These are phyloP conservation scores for Percopsis omiscomaycus DNA, from an alignment of 2,797 vertebrate species.

Conservation along the genomic window DNA sequence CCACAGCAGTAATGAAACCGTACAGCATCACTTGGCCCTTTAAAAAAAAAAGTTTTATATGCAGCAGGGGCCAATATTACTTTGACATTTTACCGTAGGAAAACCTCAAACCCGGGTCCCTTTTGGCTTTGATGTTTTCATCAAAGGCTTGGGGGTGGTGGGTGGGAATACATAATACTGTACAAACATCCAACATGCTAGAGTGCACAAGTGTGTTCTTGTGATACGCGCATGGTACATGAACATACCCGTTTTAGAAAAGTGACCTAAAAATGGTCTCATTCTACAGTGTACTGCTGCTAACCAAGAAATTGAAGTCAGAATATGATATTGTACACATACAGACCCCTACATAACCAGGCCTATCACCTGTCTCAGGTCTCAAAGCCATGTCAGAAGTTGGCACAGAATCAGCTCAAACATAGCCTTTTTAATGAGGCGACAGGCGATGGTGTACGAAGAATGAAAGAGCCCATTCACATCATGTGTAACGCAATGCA, in stretches of 20 bases:
- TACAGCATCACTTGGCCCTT: not conserved
- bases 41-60: not conserved
- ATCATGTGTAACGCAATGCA: not conserved
- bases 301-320: not conserved
- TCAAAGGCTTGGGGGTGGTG: not conserved
- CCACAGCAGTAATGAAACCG: not conserved
- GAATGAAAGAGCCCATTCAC: conserved; percentile 12
- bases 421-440: conserved; percentile 23
- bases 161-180: no score
- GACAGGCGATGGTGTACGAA: conserved; percentile 17
- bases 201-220: no score
- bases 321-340: not conserved
- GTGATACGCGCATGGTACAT: no score
- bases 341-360: not conserved
- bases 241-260: no score
- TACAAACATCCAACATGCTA: conserved; percentile 8
- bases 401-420: not conserved
- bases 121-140: conserved; percentile 8
- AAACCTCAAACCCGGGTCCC: conserved; percentile 6
- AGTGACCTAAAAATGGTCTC: not conserved
- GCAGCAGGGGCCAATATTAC: not conserved
- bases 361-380: conserved; percentile 8
- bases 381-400: not conserved
- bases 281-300: not conserved
- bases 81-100: not conserved